Percentiles rank a stretch among this genome's conserved stretches.
Evolutionary conservation across 2,113 vertebrate genomes (phyloP).

Genomic region (Tympanuchus pallidicinctus): DNA sequence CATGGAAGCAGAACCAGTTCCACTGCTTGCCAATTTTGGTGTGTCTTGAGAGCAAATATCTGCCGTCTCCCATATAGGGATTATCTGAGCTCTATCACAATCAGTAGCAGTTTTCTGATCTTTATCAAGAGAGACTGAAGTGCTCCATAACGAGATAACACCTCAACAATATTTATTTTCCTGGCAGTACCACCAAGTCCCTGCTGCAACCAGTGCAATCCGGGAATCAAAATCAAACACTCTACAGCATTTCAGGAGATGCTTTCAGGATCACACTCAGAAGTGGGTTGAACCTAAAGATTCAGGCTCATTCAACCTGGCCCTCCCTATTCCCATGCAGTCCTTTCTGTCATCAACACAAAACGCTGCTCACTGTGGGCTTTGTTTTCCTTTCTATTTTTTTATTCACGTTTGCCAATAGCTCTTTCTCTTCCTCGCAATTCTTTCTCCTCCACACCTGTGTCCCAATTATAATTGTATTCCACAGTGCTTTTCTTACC

Average conservation of each 20-base stretch:
- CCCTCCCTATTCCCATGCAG: rapidly evolving
- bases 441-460: not conserved
- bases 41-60: not conserved
- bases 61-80: not conserved
- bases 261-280: not conserved
- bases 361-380: not conserved
- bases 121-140: not conserved
- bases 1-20: rapidly evolving
- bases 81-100: not conserved
- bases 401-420: not conserved
- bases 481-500: not conserved
- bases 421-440: not conserved
- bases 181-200: not conserved
- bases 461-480: not conserved
- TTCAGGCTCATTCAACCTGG: not conserved
- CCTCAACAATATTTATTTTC: not conserved
- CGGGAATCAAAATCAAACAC: not conserved
- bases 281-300: not conserved
- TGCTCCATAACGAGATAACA: not conserved
- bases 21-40: not conserved
- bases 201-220: not conserved
- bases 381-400: not conserved
- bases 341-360: not conserved
- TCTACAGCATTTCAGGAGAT: not conserved
- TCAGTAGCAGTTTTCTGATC: not conserved